Conservation (phyloP, 2,113 vertebrate genomes). For the Falco punctatus region DNA sequence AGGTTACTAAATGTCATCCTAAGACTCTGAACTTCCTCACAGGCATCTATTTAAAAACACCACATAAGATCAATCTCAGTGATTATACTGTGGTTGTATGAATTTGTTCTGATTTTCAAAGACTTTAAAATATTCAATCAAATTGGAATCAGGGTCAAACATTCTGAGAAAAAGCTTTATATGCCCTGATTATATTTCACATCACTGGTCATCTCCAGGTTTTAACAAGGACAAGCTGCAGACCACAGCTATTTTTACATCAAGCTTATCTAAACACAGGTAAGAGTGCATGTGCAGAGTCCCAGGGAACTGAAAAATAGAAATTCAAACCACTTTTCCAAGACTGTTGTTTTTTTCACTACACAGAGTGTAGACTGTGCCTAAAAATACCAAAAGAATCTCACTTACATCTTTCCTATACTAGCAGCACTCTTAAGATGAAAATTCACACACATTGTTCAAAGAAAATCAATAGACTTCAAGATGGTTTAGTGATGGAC, state of each 20-base stretch:
- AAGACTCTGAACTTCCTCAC: background rate
- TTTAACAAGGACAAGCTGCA: background rate
- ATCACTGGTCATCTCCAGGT: background rate
- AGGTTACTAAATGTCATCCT: background rate
- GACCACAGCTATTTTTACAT: background rate
- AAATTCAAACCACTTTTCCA: background rate
- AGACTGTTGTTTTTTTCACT: background rate
- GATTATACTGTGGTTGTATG: background rate
- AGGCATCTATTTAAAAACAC: background rate
- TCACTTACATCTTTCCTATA: background rate
- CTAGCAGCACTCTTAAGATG: background rate
- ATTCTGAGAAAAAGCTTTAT: background rate
- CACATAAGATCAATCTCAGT: background rate
- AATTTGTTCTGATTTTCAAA: background rate
- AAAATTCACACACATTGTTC: background rate
- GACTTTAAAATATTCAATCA: background rate
- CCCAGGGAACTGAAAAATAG: background rate
- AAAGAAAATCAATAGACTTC: background rate
- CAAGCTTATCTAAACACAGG: background rate
- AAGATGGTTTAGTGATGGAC: background rate
- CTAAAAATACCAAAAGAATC: background rate
- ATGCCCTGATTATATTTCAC: background rate
- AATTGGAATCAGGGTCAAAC: background rate
- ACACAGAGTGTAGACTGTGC: rapidly evolving
- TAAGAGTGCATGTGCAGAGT: background rate